Evolutionary conservation across 1,140 invertebrate genomes (phyloP).

Genomic region (Solen grandis): DNA sequence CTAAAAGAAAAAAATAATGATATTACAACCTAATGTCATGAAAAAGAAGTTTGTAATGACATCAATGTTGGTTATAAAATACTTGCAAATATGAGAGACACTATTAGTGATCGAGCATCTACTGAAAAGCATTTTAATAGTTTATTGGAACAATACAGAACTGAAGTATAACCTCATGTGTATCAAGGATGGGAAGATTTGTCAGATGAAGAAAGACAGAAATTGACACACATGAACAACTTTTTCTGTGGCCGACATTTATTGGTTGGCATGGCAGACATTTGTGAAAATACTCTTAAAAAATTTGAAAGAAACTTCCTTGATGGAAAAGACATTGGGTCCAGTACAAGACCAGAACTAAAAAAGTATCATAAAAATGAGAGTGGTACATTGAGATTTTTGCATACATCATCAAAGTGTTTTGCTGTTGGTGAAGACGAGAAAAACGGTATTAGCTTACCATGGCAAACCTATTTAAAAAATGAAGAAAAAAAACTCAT

Average conservation of each 20-base stretch:
- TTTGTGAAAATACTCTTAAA: constrained; percentile 9
- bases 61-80: constrained; percentile 32
- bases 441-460: constrained; percentile 32
- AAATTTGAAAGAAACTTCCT: constrained; percentile 39
- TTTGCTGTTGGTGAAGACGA: constrained; percentile 43
- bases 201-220: background rate
- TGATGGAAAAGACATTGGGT: constrained; percentile 9
- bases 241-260: constrained; percentile 40
- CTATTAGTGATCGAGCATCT: constrained; percentile 24
- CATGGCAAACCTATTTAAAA: constrained; percentile 4
- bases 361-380: constrained; percentile 16
- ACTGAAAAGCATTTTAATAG: constrained; percentile 44
- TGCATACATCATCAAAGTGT: constrained; percentile 39
- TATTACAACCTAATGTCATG: constrained; percentile 17
- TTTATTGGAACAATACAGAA: constrained; percentile 24
- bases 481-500: background rate
- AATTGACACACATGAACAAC: constrained; percentile 17
- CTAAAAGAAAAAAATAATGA: constrained; percentile 36
- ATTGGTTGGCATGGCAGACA: constrained; percentile 50
- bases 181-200: constrained; percentile 15
- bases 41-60: background rate
- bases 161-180: constrained; percentile 15
- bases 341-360: background rate
- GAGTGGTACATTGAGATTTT: constrained; percentile 38
- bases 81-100: constrained; percentile 27